Base-by-base conservation (phyloP, 2,113 vertebrate genomes). In the Taxidea taxus region DNA sequence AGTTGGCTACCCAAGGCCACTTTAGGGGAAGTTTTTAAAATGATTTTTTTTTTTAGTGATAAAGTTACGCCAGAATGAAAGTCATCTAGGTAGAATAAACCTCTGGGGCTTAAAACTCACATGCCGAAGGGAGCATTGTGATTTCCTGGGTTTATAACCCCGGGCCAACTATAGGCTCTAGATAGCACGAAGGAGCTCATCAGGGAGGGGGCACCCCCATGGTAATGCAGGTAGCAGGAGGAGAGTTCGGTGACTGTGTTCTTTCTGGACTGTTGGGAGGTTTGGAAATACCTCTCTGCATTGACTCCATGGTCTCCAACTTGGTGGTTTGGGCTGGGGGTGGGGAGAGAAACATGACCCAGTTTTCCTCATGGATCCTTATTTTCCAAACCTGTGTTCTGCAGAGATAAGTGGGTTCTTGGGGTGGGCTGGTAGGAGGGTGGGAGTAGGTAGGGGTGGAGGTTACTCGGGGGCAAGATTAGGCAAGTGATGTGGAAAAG, bases 171-270 rank as follows among this genome's bases (percentile, higher is more conserved):
- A 13, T 29, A n/a, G 60, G 56, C 8, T 31, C 8, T 31, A n/a
- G n/a, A 42, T 25, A 2, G 12, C 34, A 7, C 4, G 7, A 58
- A 39, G 39, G 7, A 49, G 27, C 49, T 29, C 2, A 3, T 54
- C 14, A 25, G 68, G 16, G 11, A 3, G 8, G 56, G 12, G 13
- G 16, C 2, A 6, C 18, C 9, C 7, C 29, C 37, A 11, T 0
- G 1, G 54, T 8, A 18, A 0, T 12, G 18, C 5, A 39, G 44
- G 34, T 1, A 4, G 10, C 4, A 3, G n/a, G 47, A 21, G 8
- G 7, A 18, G 14, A 31, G 14, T 42, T 20, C 9, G 12, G 12
- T 9, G 25, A 49, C 25, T 29, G 27, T 75, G 15, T 47, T 25
- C 3, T 15, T 77, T 27, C 0, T 29, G 39, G 8, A 29, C 72